phyloP scores from a whole-genome alignment of 2,888 invertebrate genomes.

The Trissoscelio sp. region DNA sequence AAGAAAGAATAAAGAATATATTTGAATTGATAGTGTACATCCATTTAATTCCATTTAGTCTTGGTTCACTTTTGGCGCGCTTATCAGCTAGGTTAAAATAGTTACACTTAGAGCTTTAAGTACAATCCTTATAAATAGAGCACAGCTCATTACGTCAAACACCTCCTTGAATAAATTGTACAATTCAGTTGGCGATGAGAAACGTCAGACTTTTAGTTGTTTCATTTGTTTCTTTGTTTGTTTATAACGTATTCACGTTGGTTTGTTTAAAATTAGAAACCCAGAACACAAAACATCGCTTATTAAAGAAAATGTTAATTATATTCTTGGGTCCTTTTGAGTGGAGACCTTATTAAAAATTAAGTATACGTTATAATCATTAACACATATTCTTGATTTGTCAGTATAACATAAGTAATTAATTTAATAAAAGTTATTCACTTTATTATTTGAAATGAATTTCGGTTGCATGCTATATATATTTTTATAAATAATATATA shows the following conservation, averaged over 20 bases:
- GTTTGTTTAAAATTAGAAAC: background rate
- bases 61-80: conserved; percentile 11
- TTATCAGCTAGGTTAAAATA: conserved; percentile 49
- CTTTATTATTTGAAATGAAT: too few species aligned
- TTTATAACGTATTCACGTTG: background rate
- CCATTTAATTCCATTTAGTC: conserved; percentile 59
- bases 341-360: background rate
- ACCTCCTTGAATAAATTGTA: conserved; percentile 32
- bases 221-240: conserved; percentile 8
- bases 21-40: conserved; percentile 65
- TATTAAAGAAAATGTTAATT: background rate
- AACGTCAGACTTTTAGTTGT: conserved; percentile 46
- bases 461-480: too few species aligned
- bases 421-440: too few species aligned
- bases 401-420: too few species aligned
- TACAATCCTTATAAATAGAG: conserved; percentile 54
- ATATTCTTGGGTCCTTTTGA: background rate
- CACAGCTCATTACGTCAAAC: conserved; percentile 50
- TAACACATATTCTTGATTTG: too few species aligned
- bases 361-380: background rate
- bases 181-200: conserved; percentile 36
- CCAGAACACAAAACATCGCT: background rate
- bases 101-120: conserved; percentile 52
- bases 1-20: conserved; percentile 68
- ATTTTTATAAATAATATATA: too few species aligned